Evolutionary conservation across 2,797 vertebrate species (phyloP), one percentile per base, ranked within the genome.

Genomic region (Sebastes steindachneri): DNA sequence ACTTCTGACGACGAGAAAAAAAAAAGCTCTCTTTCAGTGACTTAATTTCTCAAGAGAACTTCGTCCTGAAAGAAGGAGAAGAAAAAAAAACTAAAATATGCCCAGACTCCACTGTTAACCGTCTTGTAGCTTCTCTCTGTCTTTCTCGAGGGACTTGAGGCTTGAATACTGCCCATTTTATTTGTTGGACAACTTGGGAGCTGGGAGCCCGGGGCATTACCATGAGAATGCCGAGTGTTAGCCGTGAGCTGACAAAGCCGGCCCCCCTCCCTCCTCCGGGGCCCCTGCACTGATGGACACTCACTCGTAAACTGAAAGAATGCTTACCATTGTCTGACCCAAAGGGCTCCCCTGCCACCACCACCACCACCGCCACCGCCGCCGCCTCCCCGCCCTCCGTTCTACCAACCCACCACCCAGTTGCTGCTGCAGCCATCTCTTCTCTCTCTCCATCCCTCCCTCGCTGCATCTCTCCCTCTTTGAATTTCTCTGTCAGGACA

Each of bases 241-340:
- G 93, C 95, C 96, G 95, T 96, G 96, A 97, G 97, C 97, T 97
- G 96, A 98, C 97, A 98, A 98, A 98, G 97, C 97, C 96, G 79
- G 75, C 89, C 94, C 95, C 96, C 95, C 94, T 91, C 92, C 92
- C 93, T 95, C 94, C 93, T 93, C 93, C 79, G 80, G 95, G 96
- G 91, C 93, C 96, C 96, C 97, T 96, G 96, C 96, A 96, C 95
- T 96, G 97, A 98, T 97, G 97, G 97, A 98, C 97, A 97, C 97
- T 98, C 97, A 97, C 95, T 95, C 95, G 97, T 98, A 98, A 97
- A 98, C 97, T 97, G 96, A 97, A 97, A 97, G 97, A 98, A 98
- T 97, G 97, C 95, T 94, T 94, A 93, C 95, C 94, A 97, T 97
- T 97, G 97, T 97, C 94, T 96, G 94, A 94, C 92, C 95, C 95